Percentiles rank a stretch among this genome's conserved stretches.
These are phyloP conservation scores for Gephyroberyx darwinii DNA, from an alignment of 2,797 vertebrate genomes.

Conservation along the genomic window DNA sequence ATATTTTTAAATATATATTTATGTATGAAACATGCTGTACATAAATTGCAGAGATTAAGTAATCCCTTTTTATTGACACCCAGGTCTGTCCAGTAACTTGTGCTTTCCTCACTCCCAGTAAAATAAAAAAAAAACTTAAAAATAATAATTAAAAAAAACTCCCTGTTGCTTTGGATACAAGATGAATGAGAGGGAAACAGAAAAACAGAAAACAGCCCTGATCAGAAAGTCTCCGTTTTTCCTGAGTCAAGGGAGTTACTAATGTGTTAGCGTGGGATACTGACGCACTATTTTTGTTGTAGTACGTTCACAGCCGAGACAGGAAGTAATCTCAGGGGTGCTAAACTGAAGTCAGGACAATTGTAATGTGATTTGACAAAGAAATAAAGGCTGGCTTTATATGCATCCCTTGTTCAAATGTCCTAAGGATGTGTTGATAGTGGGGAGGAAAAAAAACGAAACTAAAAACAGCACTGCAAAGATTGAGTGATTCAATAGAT, in stretches of 20 bases:
- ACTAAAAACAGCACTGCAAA: background rate
- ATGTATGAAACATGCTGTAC: constrained; percentile 86
- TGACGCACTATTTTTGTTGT: constrained; percentile 30
- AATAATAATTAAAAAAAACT: constrained; percentile 31
- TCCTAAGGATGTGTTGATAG: constrained; percentile 3
- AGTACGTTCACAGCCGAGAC: constrained; percentile 26
- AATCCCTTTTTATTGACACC: constrained; percentile 80
- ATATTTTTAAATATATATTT: constrained; percentile 85
- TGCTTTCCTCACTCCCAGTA: constrained; percentile 78
- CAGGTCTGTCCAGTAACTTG: constrained; percentile 79
- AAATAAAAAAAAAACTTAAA: constrained; percentile 34
- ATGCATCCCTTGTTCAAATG: constrained; percentile 24
- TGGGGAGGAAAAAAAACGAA: no score
- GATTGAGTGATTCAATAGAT: background rate
- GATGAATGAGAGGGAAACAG: constrained; percentile 37
- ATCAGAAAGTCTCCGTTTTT: constrained; percentile 65
- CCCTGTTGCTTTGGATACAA: constrained; percentile 72
- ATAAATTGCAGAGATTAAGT: constrained; percentile 77
- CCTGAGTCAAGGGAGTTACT: constrained; percentile 68
- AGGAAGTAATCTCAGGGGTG: background rate
- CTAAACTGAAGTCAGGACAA: background rate
- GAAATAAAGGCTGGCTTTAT: constrained; percentile 4
- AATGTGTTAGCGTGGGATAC: constrained; percentile 37
- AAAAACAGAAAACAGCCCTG: constrained; percentile 64
- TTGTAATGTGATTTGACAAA: background rate